Evolutionary conservation across 2,113 vertebrate genomes (phyloP).

Genomic region (Bothrops jararaca): DNA sequence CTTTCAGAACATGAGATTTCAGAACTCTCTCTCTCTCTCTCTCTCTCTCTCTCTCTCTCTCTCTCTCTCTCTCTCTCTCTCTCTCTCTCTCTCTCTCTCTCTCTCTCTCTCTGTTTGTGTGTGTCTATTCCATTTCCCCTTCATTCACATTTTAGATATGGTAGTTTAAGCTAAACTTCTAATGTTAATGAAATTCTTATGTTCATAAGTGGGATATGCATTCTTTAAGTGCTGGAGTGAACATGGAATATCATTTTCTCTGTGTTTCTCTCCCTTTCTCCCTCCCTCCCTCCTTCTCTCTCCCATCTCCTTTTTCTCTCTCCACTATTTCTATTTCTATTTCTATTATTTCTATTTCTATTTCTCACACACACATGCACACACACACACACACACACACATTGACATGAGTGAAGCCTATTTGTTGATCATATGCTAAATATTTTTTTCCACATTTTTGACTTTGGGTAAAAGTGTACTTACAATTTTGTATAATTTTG

Average conservation of each 20-base stretch:
- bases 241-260: not conserved
- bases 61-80: no score
- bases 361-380: no score
- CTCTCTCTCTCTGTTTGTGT: no score
- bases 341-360: no score
- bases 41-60: no score
- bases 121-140: slow-evolving; percentile 5
- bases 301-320: no score
- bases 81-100: no score
- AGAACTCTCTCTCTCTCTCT: slow-evolving; percentile 18
- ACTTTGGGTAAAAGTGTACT: not conserved
- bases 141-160: not conserved
- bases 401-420: not conserved
- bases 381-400: not conserved
- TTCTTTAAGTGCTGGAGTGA: slow-evolving; percentile 39
- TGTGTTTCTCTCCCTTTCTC: not conserved
- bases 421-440: not conserved
- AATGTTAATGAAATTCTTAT: not conserved
- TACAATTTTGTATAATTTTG: not conserved
- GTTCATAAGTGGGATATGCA: slow-evolving; percentile 57
- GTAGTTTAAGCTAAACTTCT: slow-evolving; percentile 30
- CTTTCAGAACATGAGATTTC: slow-evolving; percentile 38
- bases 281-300: no score
- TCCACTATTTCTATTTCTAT: no score
- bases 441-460: not conserved